These are phyloP conservation scores for Lagopus leucura DNA, from an alignment of 2,113 vertebrate genomes.

Conservation along the genomic window DNA sequence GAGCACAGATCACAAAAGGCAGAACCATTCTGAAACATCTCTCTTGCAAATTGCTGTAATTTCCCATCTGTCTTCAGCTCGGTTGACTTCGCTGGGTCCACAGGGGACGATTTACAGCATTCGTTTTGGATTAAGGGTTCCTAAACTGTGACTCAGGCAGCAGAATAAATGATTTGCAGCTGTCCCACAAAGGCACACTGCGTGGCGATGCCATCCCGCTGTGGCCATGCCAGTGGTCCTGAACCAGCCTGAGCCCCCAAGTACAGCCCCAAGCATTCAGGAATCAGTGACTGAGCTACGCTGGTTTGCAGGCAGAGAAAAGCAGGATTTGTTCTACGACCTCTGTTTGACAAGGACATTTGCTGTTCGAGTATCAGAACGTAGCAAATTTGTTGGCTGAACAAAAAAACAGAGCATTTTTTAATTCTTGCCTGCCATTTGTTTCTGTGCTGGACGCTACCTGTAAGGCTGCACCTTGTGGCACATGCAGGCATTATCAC, in stretches of 20 bases:
- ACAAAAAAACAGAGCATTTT: background rate
- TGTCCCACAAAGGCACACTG: background rate
- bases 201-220: background rate
- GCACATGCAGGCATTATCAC: background rate
- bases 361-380: background rate
- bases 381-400: background rate
- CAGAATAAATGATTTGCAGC: constrained; percentile 44
- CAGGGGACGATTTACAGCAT: background rate
- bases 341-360: background rate
- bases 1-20: background rate
- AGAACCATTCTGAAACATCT: constrained; percentile 20
- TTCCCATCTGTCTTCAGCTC: constrained; percentile 47
- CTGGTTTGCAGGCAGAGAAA: constrained; percentile 8
- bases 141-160: constrained; percentile 37
- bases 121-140: constrained; percentile 53
- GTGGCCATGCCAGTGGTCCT: background rate
- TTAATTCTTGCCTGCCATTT: background rate
- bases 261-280: background rate
- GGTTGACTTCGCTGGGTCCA: background rate
- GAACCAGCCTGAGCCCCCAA: background rate
- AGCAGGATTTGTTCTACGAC: background rate
- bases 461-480: constrained; percentile 17
- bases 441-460: background rate
- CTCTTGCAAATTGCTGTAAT: constrained; percentile 39
- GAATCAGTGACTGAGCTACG: background rate